These are phyloP conservation scores for Penaeus chinensis DNA, from an alignment of 1,140 invertebrate species.

Conservation along the genomic window DNA sequence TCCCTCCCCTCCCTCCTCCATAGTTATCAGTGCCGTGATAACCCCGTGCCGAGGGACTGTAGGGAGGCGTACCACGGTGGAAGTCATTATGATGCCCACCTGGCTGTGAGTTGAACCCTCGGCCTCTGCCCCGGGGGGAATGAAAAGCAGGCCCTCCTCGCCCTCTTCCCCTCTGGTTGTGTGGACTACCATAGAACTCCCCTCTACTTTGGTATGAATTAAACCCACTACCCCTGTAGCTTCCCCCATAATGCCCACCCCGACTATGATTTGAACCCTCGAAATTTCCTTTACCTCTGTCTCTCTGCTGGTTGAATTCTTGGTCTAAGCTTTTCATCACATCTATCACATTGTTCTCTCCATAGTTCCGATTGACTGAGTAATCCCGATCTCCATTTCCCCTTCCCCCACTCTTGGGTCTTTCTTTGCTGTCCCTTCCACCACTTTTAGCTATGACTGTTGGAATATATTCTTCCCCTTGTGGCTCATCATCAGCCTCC, in stretches of 20 bases:
- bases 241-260: constrained; percentile 21
- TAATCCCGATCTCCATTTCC: constrained; percentile 27
- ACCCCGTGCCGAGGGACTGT: constrained; percentile 23
- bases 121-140: constrained; percentile 13
- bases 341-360: constrained; percentile 45
- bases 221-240: constrained; percentile 10
- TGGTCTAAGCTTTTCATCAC: constrained; percentile 50
- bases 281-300: constrained; percentile 27
- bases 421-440: constrained; percentile 10
- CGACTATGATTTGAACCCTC: constrained; percentile 19
- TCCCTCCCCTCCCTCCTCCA: constrained; percentile 33
- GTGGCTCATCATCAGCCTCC: not conserved
- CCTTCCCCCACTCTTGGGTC: not conserved
- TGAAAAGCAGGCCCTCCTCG: constrained; percentile 22
- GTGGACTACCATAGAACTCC: constrained; percentile 20
- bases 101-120: constrained; percentile 10
- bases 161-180: constrained; percentile 23
- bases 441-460: constrained; percentile 23
- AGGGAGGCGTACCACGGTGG: constrained; percentile 31
- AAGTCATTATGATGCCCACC: constrained; percentile 14
- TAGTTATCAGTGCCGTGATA: constrained; percentile 19
- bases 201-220: constrained; percentile 30
- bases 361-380: not conserved
- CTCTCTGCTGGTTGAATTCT: constrained; percentile 42
- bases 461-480: constrained; percentile 29